Conservation (phyloP, 2,888 invertebrate genomes). For the Parnassius apollo region DNA sequence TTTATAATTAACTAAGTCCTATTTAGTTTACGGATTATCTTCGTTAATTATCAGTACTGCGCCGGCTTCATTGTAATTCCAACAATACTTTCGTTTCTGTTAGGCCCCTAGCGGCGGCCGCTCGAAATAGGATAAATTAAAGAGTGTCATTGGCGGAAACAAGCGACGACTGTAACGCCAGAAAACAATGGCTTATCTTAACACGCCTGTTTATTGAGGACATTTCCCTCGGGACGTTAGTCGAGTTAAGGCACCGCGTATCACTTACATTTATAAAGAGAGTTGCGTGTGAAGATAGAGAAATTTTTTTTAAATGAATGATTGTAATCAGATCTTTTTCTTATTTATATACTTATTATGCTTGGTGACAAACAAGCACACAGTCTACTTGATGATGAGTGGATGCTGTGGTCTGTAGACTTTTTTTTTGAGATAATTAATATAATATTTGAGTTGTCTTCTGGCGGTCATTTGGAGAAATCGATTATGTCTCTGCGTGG, state of each 20-base stretch:
- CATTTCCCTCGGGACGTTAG: conserved; percentile 10
- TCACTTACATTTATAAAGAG: background rate
- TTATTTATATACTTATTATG: no score
- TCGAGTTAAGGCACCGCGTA: conserved; percentile 9
- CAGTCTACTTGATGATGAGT: no score
- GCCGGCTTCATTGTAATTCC: background rate
- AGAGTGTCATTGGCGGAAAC: conserved; percentile 6
- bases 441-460: no score
- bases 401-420: no score
- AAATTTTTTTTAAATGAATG: no score
- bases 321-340: no score
- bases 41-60: conserved; percentile 5
- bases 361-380: no score
- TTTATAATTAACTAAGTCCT: background rate
- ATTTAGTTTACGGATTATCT: background rate
- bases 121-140: conserved; percentile 4
- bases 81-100: background rate
- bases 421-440: no score
- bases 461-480: no score
- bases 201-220: conserved; percentile 17
- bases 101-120: background rate
- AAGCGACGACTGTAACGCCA: background rate
- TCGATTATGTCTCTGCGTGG: no score
- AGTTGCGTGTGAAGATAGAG: no score
- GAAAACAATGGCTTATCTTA: conserved; percentile 22